Base-by-base conservation (phyloP, 2,888 invertebrate genomes). In the Patella caerulea region DNA sequence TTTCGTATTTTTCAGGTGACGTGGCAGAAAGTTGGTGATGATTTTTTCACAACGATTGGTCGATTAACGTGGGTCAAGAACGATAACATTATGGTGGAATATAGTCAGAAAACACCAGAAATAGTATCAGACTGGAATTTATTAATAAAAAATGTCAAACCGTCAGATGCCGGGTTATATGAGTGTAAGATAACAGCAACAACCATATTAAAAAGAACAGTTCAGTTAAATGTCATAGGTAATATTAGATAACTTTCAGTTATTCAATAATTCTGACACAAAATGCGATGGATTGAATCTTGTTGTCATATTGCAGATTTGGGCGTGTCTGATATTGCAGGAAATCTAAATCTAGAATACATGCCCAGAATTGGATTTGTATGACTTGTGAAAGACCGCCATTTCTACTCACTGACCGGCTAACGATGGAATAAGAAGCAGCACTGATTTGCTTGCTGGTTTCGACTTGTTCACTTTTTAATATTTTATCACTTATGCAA, bases 31-130 rank as follows among this genome's bases (percentile, higher is more conserved):
- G 74, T 82, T n/a, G 81, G 83, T 11, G 83, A 83, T 15, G 84
- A 84, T 53, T 84, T 83, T 74, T 86, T 86, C 24, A 78, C 86
- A 59, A 85, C 87, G 12, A 85, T 88, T 12, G 88, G 88, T 9
- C 81, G 82, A 15, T 80, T 86, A 79, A 83, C 84, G 14, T 88
- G 84, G 81, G 82, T 86, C 1, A 85, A 83, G n/a, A 84, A 84
- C 55, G 83, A 82, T 45, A 85, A 84, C 34, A 80, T 87, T 70
- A 78, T 82, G 5, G 79, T 86, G 11, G 82, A 83, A 19, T 83
- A 83, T 75, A 78, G 79, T 3, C 74, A 78, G 34, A 74, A 75
- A 9, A 81, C 81, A 17, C 81, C 80, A 19, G 80, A 80, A n/a
- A 65, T 24, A 9, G 77, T 80, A 11, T 83, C 84, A 11, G 82